A percentile compares a stretch with the other conserved stretches of the same genome.
phyloP scores from a whole-genome alignment of 1,140 invertebrate species.

The Latrodectus geometricus region DNA sequence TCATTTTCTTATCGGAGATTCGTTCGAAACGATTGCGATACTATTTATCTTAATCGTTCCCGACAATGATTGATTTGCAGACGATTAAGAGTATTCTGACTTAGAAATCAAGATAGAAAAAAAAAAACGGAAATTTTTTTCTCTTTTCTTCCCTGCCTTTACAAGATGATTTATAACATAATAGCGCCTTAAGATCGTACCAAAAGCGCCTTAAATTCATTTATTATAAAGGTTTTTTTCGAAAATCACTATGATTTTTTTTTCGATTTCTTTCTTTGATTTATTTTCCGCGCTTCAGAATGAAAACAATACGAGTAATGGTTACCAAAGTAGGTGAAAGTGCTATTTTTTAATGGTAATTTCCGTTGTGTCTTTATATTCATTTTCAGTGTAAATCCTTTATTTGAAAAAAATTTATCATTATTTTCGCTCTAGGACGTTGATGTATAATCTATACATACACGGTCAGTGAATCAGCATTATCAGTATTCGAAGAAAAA shows the following conservation, averaged over 20 bases:
- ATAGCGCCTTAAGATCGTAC: slow-evolving; percentile 35
- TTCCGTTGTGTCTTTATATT: neutral
- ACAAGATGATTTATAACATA: slow-evolving; percentile 57
- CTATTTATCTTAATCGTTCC: slow-evolving; percentile 56
- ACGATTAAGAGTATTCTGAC: slow-evolving; percentile 42
- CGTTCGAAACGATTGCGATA: slow-evolving; percentile 25
- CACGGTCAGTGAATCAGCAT: neutral
- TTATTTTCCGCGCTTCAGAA: neutral
- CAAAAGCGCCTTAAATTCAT: slow-evolving; percentile 34
- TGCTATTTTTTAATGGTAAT: neutral
- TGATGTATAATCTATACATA: neutral
- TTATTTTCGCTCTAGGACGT: neutral
- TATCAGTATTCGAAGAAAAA: neutral
- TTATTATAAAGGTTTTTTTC: slow-evolving; percentile 7
- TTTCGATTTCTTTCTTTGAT: neutral
- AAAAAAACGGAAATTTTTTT: neutral
- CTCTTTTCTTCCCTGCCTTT: neutral
- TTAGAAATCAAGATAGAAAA: neutral
- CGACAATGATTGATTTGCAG: slow-evolving; percentile 50
- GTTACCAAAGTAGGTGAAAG: slow-evolving; percentile 31
- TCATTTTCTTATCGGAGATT: slow-evolving; percentile 32
- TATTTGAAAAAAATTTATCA: neutral
- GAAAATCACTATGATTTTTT: neutral
- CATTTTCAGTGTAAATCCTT: neutral
- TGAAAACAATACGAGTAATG: slow-evolving; percentile 29